phyloP scores from a whole-genome alignment of 1,140 invertebrate species.

The Drosophila arawakana region DNA sequence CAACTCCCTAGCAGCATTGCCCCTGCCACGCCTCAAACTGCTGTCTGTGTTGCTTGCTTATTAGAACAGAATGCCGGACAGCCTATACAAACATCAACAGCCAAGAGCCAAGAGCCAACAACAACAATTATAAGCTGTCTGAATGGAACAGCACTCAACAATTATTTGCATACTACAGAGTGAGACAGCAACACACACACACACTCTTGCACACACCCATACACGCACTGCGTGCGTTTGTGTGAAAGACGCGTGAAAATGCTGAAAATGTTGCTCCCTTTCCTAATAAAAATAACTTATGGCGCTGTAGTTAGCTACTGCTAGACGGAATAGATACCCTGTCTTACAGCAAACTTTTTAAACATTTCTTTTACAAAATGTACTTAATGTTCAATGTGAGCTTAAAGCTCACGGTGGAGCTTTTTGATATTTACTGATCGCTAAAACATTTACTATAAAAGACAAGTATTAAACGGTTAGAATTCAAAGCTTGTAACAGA shows the following conservation, averaged over 20 bases:
- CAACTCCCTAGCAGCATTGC: conserved; percentile 4
- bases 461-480: no score
- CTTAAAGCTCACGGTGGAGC: no score
- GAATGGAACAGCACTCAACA: conserved; percentile 58
- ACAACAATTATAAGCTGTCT: conserved; percentile 45
- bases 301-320: not conserved
- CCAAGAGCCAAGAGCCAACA: conserved; percentile 32
- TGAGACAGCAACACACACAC: conserved; percentile 17
- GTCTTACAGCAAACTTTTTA: not conserved
- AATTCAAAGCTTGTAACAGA: no score
- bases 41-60: conserved; percentile 45
- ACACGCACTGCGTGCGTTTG: conserved; percentile 11
- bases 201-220: not conserved
- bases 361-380: no score
- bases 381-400: no score
- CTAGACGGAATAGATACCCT: conserved; percentile 12
- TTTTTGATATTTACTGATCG: no score
- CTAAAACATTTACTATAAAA: no score
- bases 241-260: conserved; percentile 55
- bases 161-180: conserved; percentile 72
- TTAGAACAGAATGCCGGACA: conserved; percentile 60
- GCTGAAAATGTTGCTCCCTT: conserved; percentile 35
- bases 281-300: conserved; percentile 35
- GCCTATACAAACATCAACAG: conserved; percentile 40
- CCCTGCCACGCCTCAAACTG: conserved; percentile 21